These are phyloP conservation scores for Megalurothrips usitatus DNA, from an alignment of 2,888 invertebrate genomes.

Conservation along the genomic window DNA sequence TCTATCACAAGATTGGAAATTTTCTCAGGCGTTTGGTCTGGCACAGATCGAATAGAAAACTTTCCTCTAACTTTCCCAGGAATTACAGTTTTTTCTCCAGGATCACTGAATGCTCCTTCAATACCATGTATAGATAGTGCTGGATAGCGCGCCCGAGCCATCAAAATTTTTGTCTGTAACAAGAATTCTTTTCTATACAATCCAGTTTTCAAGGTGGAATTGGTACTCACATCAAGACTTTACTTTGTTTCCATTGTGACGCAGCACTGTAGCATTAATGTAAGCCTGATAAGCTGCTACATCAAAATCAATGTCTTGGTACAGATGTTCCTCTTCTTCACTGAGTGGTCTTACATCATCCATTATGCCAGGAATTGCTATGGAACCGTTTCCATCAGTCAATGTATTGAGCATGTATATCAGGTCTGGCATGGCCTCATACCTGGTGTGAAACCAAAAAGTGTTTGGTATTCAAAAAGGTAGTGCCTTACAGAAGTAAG, in stretches of 20 bases:
- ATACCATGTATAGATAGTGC: constrained; percentile 92
- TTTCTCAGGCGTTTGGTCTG: constrained; percentile 80
- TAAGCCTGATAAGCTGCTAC: constrained; percentile 44
- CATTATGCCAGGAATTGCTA: constrained; percentile 75
- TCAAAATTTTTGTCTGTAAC: constrained; percentile 65
- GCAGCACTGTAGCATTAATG: constrained; percentile 38
- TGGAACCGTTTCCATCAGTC: constrained; percentile 81
- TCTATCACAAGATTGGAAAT: constrained; percentile 74
- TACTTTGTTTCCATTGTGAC: constrained; percentile 39
- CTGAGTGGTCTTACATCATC: constrained; percentile 60
- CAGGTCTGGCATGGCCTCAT: constrained; percentile 86
- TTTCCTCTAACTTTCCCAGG: constrained; percentile 91
- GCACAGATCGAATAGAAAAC: constrained; percentile 94
- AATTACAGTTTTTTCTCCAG: constrained; percentile 93
- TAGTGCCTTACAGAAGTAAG: no score
- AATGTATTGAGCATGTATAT: constrained; percentile 78
- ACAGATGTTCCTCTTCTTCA: constrained; percentile 48
- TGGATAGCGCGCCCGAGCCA: constrained; percentile 94
- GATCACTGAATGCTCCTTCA: constrained; percentile 89
- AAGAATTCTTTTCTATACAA: background rate
- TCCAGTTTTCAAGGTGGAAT: background rate
- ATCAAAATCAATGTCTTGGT: constrained; percentile 56
- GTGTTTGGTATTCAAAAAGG: background rate
- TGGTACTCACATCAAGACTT: no score
- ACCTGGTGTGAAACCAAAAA: background rate